Base-by-base conservation (phyloP, 2,113 vertebrate genomes). In the Lates calcarifer region DNA sequence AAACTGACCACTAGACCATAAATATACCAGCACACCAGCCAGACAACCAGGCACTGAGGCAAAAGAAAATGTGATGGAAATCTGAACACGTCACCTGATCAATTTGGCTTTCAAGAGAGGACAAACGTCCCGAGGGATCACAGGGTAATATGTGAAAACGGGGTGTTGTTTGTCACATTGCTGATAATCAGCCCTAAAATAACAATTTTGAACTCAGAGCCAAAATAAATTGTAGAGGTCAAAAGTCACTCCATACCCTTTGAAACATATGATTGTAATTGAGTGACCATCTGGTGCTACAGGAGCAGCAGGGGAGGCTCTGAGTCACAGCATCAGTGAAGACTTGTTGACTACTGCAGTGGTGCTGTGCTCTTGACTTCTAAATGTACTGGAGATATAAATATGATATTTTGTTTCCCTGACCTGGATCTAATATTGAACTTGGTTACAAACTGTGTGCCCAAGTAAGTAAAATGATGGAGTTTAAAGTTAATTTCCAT, bases 241-340 rank as follows among this genome's bases (percentile, higher is more conserved):
- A 66, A 20, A 71, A 35, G 45, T 73, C 28, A 35, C 33, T 68
- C 43, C 20, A 45, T 55, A 37, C 45, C 43, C 69, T 66, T 49
- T 81, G 53, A 70, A 78, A 81, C 77, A 84, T 73, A 67, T 68
- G 72, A 63, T 24, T 64, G 39, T 67, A 63, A 66, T 20, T 56
- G 69, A 66, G 29, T 28, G 74, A 49, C 82, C 60, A 85, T 75
- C 86, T 84, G 78, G 35, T 0, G 1, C 18, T 33, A 22, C 35
- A 33, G 45, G 60, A 47, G 68, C 31, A 47, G 29, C 4, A 20
- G 60, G 35, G 53, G 43, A 58, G 28, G 83, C 58, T 63, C 45
- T 24, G 55, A 62, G 78, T 73, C 73, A 70, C 0, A 28, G 67
- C 62, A 31, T 64, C 39, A 29, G 62, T 66, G 41, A 41, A 24